Evolutionary conservation across 2,888 invertebrate genomes (phyloP).

Genomic region (Drosophila tanythrix): DNA sequence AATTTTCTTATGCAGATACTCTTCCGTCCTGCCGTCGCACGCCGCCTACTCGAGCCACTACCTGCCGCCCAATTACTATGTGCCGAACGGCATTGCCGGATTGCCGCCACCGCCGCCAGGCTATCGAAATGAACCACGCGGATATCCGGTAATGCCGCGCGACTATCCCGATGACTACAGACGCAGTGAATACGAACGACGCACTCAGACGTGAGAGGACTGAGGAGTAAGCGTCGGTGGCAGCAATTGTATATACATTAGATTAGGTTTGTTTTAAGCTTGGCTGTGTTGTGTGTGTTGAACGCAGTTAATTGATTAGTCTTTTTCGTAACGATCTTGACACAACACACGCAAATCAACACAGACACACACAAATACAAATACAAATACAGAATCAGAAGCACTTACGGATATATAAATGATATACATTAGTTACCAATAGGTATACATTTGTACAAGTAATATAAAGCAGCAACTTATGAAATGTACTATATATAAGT

Average conservation of each 20-base stretch:
- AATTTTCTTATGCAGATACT: slow-evolving; percentile 73
- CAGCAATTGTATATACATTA: slow-evolving; percentile 59
- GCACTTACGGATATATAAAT: slow-evolving; percentile 19
- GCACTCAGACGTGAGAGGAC: slow-evolving; percentile 80
- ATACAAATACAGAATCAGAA: slow-evolving; percentile 5
- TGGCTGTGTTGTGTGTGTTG: slow-evolving; percentile 39
- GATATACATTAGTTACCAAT: slow-evolving; percentile 48
- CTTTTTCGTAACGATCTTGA: slow-evolving; percentile 34
- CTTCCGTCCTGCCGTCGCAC: slow-evolving; percentile 74
- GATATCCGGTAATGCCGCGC: slow-evolving; percentile 79
- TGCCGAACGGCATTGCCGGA: slow-evolving; percentile 84
- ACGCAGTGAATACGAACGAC: slow-evolving; percentile 82
- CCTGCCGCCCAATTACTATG: slow-evolving; percentile 84
- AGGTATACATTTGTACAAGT: slow-evolving; percentile 62
- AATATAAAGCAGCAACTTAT: slow-evolving; percentile 69
- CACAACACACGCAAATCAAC: slow-evolving; percentile 24
- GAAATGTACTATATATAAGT: slow-evolving; percentile 51
- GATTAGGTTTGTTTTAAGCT: slow-evolving; percentile 54
- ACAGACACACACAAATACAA: slow-evolving; percentile 25
- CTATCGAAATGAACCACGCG: slow-evolving; percentile 86
- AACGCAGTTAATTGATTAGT: slow-evolving; percentile 28
- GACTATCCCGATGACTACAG: slow-evolving; percentile 87
- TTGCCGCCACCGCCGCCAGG: slow-evolving; percentile 67
- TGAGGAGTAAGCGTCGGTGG: slow-evolving; percentile 46
- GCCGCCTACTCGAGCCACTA: slow-evolving; percentile 82